Evolutionary conservation across 2,113 vertebrate species (phyloP).

Genomic region (Hippolais icterina): DNA sequence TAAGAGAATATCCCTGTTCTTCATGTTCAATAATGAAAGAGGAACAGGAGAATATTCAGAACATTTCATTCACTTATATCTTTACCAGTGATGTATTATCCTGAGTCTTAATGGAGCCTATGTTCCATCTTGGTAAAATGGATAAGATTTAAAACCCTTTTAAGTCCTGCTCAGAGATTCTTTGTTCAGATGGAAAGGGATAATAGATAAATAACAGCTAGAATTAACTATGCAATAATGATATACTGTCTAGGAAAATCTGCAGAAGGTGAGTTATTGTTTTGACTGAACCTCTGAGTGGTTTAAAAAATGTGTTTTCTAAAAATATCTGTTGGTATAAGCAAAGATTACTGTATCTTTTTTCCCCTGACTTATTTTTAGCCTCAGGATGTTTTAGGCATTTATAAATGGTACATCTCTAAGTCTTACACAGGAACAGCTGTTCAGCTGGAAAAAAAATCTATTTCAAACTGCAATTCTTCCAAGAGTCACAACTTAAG

Average conservation of each 20-base stretch:
- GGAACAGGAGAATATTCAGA: not conserved
- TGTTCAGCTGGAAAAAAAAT: not conserved
- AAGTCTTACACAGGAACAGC: not conserved
- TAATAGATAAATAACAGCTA: not conserved
- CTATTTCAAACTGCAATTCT: not conserved
- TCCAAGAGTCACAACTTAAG: not conserved
- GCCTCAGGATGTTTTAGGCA: not conserved
- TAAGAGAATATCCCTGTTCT: not conserved
- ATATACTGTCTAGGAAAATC: not conserved
- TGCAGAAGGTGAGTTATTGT: not conserved
- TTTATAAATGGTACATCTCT: constrained; percentile 14
- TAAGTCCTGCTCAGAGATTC: not conserved
- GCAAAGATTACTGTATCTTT: not conserved
- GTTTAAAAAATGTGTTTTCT: not conserved
- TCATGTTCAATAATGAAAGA: not conserved
- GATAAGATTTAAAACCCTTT: not conserved
- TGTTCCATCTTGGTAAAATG: not conserved
- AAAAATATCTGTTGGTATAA: not conserved
- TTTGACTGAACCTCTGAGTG: not conserved
- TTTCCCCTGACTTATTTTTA: not conserved
- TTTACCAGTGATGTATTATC: not conserved
- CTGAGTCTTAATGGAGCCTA: not conserved
- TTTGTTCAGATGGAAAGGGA: not conserved
- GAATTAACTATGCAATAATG: not conserved
- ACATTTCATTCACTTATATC: not conserved